Percentiles rank a stretch among this genome's conserved stretches.
Evolutionary conservation across 2,888 invertebrate species (phyloP).

Genomic region (Torymus auratus): DNA sequence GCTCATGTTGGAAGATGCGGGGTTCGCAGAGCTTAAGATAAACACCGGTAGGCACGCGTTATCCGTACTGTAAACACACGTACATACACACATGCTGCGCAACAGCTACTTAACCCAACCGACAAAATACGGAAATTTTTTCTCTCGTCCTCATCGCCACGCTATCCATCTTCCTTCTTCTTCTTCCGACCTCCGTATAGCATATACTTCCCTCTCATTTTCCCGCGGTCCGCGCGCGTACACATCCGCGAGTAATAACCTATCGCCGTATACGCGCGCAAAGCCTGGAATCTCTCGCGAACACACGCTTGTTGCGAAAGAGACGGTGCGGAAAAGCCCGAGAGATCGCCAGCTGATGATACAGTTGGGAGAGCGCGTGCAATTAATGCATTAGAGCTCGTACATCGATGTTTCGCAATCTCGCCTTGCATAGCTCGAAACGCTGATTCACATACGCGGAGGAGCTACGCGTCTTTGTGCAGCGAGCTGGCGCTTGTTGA

Average conservation of each 20-base stretch:
- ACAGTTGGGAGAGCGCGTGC: slow-evolving; percentile 4
- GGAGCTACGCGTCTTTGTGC: not conserved
- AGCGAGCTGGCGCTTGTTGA: no score
- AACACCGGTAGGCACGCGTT: no score
- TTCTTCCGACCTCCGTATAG: not conserved
- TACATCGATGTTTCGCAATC: slow-evolving; percentile 18
- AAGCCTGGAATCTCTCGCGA: no score
- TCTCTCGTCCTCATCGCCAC: not conserved
- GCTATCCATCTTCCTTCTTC: slow-evolving; percentile 8
- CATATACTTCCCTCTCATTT: slow-evolving; percentile 15
- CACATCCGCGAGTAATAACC: not conserved
- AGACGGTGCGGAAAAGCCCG: not conserved
- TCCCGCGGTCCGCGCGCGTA: not conserved
- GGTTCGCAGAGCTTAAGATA: no score
- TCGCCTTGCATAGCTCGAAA: slow-evolving; percentile 13
- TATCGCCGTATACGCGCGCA: no score
- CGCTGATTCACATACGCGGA: slow-evolving; percentile 16
- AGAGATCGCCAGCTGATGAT: slow-evolving; percentile 9
- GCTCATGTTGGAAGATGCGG: not conserved
- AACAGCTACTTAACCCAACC: not conserved
- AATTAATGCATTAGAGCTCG: slow-evolving; percentile 29
- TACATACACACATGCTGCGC: no score
- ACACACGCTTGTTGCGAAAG: no score
- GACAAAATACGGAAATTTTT: not conserved
- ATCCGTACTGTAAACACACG: no score